Evolutionary conservation across 2,888 invertebrate species (phyloP), one percentile per base, ranked within the genome.

Genomic region (Tiliacea aurago): DNA sequence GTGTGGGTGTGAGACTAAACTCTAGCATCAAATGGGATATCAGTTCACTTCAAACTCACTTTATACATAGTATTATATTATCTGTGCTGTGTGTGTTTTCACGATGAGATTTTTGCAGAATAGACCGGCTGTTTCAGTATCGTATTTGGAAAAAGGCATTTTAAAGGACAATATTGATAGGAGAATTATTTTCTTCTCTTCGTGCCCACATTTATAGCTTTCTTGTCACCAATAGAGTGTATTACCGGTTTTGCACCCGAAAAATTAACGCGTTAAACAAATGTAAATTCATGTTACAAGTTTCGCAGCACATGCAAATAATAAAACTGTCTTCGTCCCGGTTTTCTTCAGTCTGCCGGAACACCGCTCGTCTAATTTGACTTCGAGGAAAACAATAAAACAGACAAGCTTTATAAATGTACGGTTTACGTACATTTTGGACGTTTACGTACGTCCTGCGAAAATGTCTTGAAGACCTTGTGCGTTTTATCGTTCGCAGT

Each of bases 351-450:
- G 64, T 59, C 41, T 86, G 74, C 73, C 76, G 68, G 74, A 72
- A 74, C 58, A 78, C 20, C 3, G 45, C 33, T 37, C 61, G 41
- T 74, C 84, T 78, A 69, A 76, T 83, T 86, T 75, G 41, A 63
- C 41, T 68, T 67, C 62, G 53, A 68, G 51, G 70, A 76, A 79
- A 79, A 86, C 81, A 79, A 83, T 84, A 79, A 77, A 58, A 33
- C 80, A 77, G 77, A 87, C 80, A 79, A 76, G 77, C 81, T 84
- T 70, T 86, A 86, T 84, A 82, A 86, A 86, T 85, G 80, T 55
- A 56, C 70, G 75, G 80, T 86, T 89, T 90, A 88, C 89, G 90
- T 91, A 88, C 87, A 89, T 91, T 91, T 91, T 65, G 51, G 45
- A 74, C 64, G 65, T 74, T 72, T 72, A 81, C 59, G 63, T 82